These are phyloP conservation scores for Willisornis vidua DNA, from an alignment of 2,113 vertebrate species.

Conservation along the genomic window DNA sequence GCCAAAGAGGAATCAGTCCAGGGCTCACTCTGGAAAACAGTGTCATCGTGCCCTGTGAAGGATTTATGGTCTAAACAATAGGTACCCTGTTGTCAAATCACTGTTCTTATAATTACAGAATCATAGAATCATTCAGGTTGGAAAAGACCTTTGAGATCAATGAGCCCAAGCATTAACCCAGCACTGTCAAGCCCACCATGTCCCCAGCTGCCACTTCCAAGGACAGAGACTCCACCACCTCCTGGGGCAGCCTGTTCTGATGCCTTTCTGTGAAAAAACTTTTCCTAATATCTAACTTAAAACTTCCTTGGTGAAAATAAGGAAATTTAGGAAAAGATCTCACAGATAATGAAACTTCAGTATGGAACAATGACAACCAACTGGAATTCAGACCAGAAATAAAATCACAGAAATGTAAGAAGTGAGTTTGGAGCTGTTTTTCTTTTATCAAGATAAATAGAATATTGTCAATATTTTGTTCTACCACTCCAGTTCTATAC, in stretches of 20 bases:
- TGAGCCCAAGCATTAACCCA: not conserved
- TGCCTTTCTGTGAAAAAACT: not conserved
- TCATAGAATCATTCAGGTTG: not conserved
- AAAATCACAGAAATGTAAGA: not conserved
- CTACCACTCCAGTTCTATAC: not conserved
- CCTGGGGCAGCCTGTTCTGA: not conserved
- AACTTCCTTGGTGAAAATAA: not conserved
- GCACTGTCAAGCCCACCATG: not conserved
- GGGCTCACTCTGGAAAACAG: not conserved
- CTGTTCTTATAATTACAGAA: not conserved
- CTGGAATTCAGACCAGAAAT: not conserved
- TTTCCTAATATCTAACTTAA: not conserved
- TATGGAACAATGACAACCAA: not conserved
- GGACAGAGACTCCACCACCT: not conserved
- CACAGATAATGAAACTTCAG: not conserved
- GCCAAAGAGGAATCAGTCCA: not conserved
- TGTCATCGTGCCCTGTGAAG: not conserved
- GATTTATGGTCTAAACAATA: not conserved
- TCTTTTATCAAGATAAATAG: not conserved
- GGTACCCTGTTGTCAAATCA: not conserved
- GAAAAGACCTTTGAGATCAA: not conserved
- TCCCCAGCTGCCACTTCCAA: not conserved
- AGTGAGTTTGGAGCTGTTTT: not conserved
- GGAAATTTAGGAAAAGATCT: not conserved
- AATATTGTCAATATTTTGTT: slow-evolving; percentile 23